Base-by-base conservation (phyloP, 2,888 invertebrate species). In the Tinea pellionella region DNA sequence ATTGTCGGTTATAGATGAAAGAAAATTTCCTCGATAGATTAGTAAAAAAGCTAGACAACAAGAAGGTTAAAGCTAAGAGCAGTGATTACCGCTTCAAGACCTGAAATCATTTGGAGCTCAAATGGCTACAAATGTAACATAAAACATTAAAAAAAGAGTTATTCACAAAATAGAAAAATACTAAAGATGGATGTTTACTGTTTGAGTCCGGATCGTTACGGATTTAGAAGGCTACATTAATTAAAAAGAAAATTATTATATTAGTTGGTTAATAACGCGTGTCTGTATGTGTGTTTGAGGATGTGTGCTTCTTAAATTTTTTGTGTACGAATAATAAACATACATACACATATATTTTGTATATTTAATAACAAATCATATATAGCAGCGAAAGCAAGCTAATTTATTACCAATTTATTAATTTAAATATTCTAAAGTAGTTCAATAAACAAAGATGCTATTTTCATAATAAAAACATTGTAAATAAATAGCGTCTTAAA, bases 161-260 rank as follows among this genome's bases (percentile, higher is more conserved):
- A n/a, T n/a, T 12, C 13, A 47, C 9, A 16, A 53, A 12, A 53
- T 3, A 19, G n/a, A 53, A 24, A 51, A 53, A 24, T 6, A 18
- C 16, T 53, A 53, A 18, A 8, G 2, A 47, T 53, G 24, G 18
- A 9, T 24, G 12, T 19, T 53, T 47, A 47, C n/a, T 42, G 9
- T 37, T 15, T 37, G 37, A 62, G 73, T 73, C 80, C 80, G 80
- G 81, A 73, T 67, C 67, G 65, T 71, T 62, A 76, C 80, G 82
- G 80, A 71, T 75, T 80, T 78, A 68, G n/a, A 15, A 32, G 11
- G 51, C 18, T 42, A 24, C 43, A 15, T 24, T 16, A 8, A 12
- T 30, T 9, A 53, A 16, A 59, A 53, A 51, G 32, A 37, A 47
- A 47, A 15, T 8, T 43, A 43, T 37, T 37, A 53, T 53, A 24